Evolutionary conservation across 2,888 invertebrate genomes (phyloP).

Genomic region (Cataglyphis cursor): DNA sequence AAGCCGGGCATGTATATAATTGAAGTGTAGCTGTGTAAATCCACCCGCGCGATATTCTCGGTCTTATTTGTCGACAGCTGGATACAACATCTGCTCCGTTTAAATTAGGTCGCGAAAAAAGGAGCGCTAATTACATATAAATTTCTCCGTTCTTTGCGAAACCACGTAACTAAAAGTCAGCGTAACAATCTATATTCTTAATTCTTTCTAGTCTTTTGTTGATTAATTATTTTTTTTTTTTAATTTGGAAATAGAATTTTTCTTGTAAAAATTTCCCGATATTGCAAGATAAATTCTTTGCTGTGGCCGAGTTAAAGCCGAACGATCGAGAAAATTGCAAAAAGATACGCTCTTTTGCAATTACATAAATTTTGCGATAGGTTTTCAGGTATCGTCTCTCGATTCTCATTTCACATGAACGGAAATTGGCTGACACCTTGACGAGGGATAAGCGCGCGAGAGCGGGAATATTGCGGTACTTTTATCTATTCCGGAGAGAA

Average conservation of each 20-base stretch:
- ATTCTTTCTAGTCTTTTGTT: not conserved
- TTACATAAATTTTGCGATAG: not conserved
- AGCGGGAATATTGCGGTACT: constrained; percentile 30
- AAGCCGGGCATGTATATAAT: not conserved
- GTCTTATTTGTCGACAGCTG: constrained; percentile 32
- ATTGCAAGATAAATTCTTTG: not conserved
- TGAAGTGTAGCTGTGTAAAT: constrained; percentile 19
- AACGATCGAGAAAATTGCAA: not conserved
- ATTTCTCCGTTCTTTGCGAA: not conserved
- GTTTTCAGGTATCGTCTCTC: not conserved
- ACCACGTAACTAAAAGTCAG: not conserved
- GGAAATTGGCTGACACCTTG: constrained; percentile 24
- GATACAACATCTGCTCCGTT: not conserved
- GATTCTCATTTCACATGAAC: not conserved
- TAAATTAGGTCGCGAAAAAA: constrained; percentile 28
- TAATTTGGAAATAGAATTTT: not conserved
- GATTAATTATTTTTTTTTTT: not conserved
- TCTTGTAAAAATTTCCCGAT: not conserved
- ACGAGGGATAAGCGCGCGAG: constrained; percentile 15
- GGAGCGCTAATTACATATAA: not conserved
- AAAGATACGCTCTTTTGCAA: not conserved
- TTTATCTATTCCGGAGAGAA: not conserved
- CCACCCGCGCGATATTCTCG: not conserved
- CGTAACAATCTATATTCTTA: not conserved
- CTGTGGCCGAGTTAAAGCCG: not conserved